phyloP scores from a whole-genome alignment of 2,113 vertebrate species.

The Tachysurus fulvidraco region DNA sequence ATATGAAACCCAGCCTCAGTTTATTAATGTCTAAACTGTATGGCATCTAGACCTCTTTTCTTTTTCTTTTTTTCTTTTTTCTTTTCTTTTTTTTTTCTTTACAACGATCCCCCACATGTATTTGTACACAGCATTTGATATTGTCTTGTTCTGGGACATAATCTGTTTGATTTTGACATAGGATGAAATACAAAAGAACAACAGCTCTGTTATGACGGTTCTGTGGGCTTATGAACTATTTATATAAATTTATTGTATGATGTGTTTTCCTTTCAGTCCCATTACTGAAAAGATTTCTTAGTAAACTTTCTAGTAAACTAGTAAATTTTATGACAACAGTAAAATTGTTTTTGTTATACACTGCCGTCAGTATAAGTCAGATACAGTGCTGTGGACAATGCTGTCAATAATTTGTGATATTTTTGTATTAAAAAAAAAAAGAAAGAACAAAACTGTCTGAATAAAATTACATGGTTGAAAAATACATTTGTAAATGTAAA shows the following conservation, averaged over 20 bases:
- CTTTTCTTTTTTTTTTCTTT: no score
- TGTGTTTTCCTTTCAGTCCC: neutral
- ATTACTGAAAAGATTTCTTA: neutral
- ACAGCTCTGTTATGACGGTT: neutral
- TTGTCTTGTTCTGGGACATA: neutral
- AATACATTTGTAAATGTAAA: neutral
- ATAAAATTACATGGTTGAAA: slow-evolving; percentile 32
- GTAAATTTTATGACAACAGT: neutral
- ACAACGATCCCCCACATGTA: neutral
- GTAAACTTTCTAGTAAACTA: neutral
- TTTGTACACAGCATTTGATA: neutral
- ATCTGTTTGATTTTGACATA: neutral
- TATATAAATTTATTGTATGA: neutral
- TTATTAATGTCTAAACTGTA: neutral
- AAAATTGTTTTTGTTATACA: slow-evolving; percentile 15
- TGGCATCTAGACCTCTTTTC: neutral
- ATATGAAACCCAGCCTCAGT: neutral
- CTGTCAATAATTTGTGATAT: slow-evolving; percentile 44
- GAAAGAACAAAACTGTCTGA: neutral
- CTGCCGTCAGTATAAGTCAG: slow-evolving; percentile 36
- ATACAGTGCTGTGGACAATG: slow-evolving; percentile 38
- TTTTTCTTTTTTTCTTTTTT: neutral
- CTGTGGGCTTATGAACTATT: neutral
- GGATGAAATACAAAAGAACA: no score
- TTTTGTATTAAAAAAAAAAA: slow-evolving; percentile 45